phyloP scores from a whole-genome alignment of 2,797 vertebrate species.

The Poecile montanus region DNA sequence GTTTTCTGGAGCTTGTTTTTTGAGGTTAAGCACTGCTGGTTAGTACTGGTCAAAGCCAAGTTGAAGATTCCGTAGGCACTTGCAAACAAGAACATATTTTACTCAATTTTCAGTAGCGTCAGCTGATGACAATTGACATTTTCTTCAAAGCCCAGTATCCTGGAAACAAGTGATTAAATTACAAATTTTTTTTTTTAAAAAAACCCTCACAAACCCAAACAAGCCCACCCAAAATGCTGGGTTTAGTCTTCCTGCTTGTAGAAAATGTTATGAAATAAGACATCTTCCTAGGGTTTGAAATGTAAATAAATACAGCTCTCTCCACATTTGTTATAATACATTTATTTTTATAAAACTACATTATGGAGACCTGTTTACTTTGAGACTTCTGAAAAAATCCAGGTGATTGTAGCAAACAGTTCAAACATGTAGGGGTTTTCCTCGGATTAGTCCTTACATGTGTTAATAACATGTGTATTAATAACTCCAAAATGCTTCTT shows the following conservation, averaged over 20 bases:
- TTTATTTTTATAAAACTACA: background rate
- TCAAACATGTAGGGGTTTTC: background rate
- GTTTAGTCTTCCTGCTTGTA: background rate
- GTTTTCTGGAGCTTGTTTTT: background rate
- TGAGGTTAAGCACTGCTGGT: background rate
- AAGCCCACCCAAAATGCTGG: constrained; percentile 25
- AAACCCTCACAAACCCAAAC: background rate
- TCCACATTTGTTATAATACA: background rate
- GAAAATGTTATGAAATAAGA: constrained; percentile 9
- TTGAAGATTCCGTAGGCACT: background rate
- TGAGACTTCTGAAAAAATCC: background rate
- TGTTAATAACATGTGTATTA: background rate
- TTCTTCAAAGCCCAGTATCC: background rate
- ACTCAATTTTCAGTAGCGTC: background rate
- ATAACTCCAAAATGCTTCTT: background rate
- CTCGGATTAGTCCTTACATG: background rate
- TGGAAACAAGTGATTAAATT: background rate
- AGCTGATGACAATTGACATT: background rate
- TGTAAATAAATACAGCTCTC: constrained; percentile 22
- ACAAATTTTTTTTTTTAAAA: background rate
- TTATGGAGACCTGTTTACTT: background rate
- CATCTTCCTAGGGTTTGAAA: constrained; percentile 13
- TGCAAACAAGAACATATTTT: background rate
- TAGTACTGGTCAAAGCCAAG: background rate
- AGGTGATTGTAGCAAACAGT: background rate